phyloP scores from a whole-genome alignment of 2,888 invertebrate genomes.

The Crocallis elinguaria region DNA sequence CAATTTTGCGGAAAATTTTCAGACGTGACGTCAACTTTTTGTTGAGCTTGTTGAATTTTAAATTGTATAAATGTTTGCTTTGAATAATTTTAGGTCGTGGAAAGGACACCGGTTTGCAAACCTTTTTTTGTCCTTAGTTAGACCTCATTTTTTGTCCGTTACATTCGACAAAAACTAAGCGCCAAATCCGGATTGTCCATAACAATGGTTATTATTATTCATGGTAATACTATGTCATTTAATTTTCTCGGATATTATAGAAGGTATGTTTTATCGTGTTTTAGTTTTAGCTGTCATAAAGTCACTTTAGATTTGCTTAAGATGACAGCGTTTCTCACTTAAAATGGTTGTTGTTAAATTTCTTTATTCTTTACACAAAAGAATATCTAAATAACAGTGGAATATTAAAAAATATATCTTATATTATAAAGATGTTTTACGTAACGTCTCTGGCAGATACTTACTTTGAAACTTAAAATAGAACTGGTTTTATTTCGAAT shows the following conservation, averaged over 20 bases:
- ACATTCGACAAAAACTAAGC: conserved; percentile 13
- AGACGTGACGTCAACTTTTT: conserved; percentile 61
- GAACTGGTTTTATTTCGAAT: neutral
- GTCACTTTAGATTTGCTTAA: neutral
- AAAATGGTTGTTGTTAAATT: neutral
- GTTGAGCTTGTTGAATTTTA: conserved; percentile 55
- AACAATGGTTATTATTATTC: too few species aligned
- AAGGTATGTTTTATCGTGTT: neutral
- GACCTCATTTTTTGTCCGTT: conserved; percentile 13
- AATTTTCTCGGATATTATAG: too few species aligned
- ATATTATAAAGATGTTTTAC: conserved; percentile 2
- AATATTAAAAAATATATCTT: neutral
- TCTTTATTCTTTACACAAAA: neutral
- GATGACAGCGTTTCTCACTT: neutral
- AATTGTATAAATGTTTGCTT: conserved; percentile 61
- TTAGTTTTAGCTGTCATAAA: neutral
- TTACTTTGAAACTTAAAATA: neutral
- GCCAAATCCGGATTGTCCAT: too few species aligned
- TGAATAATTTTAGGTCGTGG: conserved; percentile 47
- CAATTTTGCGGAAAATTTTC: conserved; percentile 62
- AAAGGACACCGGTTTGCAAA: conserved; percentile 13
- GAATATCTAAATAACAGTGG: neutral
- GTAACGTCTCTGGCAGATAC: conserved; percentile 8
- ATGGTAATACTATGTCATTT: too few species aligned
- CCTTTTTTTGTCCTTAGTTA: conserved; percentile 15